Evolutionary conservation across 2,888 invertebrate genomes (phyloP).

Genomic region (Drosophila colorata): DNA sequence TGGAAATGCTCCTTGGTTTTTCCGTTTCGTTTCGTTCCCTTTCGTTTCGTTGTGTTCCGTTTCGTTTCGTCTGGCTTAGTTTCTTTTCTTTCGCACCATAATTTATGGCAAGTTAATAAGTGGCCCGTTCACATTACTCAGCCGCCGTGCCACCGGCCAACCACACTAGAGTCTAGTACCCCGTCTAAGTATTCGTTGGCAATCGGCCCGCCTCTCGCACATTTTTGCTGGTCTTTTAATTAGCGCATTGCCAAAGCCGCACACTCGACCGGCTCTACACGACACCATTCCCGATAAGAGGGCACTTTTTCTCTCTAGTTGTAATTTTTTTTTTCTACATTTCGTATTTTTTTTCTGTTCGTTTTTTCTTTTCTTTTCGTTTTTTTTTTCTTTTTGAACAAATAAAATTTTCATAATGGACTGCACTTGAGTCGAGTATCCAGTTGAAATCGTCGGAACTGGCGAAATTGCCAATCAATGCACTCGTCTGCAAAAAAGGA

Average conservation of each 20-base stretch:
- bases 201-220: too few relatives aligned
- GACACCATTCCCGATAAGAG: constrained; percentile 36
- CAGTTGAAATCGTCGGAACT: constrained; percentile 44
- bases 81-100: constrained; percentile 43
- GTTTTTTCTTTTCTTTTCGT: not conserved
- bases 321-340: not conserved
- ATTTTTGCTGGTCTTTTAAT: constrained; percentile 59
- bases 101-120: constrained; percentile 61
- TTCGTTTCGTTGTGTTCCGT: constrained; percentile 23
- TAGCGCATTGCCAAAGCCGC: constrained; percentile 63
- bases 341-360: not conserved
- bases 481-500: constrained; percentile 35
- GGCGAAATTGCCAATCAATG: constrained; percentile 57
- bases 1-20: constrained; percentile 36
- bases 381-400: constrained; percentile 6
- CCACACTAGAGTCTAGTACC: not conserved
- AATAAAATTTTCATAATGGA: constrained; percentile 55
- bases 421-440: constrained; percentile 45
- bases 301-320: constrained; percentile 4
- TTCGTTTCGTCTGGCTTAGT: constrained; percentile 10
- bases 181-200: too few relatives aligned
- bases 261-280: constrained; percentile 28
- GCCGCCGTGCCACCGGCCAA: constrained; percentile 4
- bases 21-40: constrained; percentile 43
- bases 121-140: constrained; percentile 41